Conservation (phyloP, 2,113 vertebrate species). For the Microtus oregoni region DNA sequence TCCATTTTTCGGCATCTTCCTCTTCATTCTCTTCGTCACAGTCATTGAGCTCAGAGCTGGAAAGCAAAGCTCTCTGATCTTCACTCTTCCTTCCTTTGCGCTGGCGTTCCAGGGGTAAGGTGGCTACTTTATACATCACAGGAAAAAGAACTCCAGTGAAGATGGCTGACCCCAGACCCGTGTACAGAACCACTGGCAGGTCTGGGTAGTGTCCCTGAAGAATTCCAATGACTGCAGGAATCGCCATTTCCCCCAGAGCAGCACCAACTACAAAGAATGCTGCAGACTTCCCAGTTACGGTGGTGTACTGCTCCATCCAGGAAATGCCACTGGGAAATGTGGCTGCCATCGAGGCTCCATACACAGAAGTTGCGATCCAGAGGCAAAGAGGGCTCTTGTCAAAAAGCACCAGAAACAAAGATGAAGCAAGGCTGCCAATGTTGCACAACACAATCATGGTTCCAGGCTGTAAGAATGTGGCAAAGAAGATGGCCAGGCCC, state of each 20-base stretch:
- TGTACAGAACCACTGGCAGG: slow-evolving; percentile 91
- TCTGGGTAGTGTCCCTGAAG: slow-evolving; percentile 87
- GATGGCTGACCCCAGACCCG: slow-evolving; percentile 85
- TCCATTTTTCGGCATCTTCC: slow-evolving; percentile 89
- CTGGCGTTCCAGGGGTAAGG: slow-evolving; percentile 58
- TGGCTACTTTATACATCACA: slow-evolving; percentile 93
- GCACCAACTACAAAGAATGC: slow-evolving; percentile 92
- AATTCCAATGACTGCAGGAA: slow-evolving; percentile 90
- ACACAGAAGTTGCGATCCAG: slow-evolving; percentile 90
- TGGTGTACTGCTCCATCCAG: slow-evolving; percentile 96
- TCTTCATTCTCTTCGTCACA: slow-evolving; percentile 86
- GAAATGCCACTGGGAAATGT: slow-evolving; percentile 95
- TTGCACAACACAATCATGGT: slow-evolving; percentile 93
- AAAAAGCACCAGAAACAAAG: slow-evolving; percentile 89
- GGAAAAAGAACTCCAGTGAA: slow-evolving; percentile 93
- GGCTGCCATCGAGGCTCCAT: slow-evolving; percentile 94
- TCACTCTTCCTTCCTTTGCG: slow-evolving; percentile 85
- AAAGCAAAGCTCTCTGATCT: slow-evolving; percentile 89
- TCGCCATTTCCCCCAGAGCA: slow-evolving; percentile 94
- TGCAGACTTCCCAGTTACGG: slow-evolving; percentile 88
- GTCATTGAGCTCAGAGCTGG: slow-evolving; percentile 43
- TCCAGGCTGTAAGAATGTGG: slow-evolving; percentile 85
- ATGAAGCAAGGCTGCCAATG: slow-evolving; percentile 87
- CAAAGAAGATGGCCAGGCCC: slow-evolving; percentile 15
- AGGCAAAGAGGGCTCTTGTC: slow-evolving; percentile 77